phyloP scores from a whole-genome alignment of 2,113 vertebrate genomes.

The Vulpes vulpes region DNA sequence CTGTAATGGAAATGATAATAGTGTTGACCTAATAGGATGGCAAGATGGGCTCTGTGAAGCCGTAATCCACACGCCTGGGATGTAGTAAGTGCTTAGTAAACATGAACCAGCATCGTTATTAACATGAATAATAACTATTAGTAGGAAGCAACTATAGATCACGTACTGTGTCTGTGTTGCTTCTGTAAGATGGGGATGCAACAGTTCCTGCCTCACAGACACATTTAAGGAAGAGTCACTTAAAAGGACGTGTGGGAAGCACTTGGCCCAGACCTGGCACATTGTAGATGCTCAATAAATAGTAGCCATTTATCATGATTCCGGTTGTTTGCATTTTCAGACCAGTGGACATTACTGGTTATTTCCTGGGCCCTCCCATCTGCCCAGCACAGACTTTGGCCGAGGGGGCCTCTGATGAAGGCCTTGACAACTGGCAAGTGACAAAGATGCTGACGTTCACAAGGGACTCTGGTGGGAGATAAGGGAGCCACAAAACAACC shows the following conservation, averaged over 20 bases:
- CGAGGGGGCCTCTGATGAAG: not conserved
- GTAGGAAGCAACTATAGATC: not conserved
- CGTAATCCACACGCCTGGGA: not conserved
- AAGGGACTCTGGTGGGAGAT: not conserved
- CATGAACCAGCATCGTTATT: not conserved
- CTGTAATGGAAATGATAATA: not conserved
- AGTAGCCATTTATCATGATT: not conserved
- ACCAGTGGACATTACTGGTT: not conserved
- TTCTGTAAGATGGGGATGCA: not conserved
- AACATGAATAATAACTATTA: slow-evolving; percentile 33
- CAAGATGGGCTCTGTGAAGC: not conserved
- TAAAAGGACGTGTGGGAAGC: not conserved
- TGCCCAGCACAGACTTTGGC: not conserved
- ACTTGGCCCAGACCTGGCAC: not conserved
- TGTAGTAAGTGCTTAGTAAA: slow-evolving; percentile 44
- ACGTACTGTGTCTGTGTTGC: not conserved
- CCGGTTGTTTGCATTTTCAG: not conserved
- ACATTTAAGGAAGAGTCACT: not conserved
- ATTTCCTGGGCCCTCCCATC: not conserved
- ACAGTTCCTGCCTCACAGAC: not conserved
- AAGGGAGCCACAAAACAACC: not conserved
- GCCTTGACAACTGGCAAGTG: not conserved
- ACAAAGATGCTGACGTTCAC: not conserved
- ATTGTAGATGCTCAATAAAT: not conserved
- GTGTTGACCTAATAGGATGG: not conserved